These are phyloP conservation scores for Gallinago solitaria DNA, from an alignment of 2,797 vertebrate genomes.

Conservation along the genomic window DNA sequence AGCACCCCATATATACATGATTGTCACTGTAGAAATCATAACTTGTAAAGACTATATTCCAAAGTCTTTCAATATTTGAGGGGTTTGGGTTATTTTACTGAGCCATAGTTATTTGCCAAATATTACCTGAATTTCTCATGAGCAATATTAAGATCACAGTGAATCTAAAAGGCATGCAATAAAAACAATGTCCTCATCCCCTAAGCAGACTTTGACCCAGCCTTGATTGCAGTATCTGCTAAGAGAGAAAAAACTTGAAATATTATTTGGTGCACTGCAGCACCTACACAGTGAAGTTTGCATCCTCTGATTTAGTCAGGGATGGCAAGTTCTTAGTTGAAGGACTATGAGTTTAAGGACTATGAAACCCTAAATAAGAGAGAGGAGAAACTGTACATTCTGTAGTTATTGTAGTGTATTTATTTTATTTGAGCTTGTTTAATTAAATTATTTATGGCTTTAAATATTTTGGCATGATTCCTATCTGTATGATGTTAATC, in stretches of 20 bases:
- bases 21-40: background rate
- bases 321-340: background rate
- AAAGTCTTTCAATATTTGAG: background rate
- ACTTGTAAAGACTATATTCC: background rate
- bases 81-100: background rate
- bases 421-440: background rate
- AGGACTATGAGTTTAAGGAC: background rate
- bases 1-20: background rate
- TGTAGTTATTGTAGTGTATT: background rate
- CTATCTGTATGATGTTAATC: background rate
- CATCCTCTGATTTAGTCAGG: background rate
- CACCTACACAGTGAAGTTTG: background rate
- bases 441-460: conserved; percentile 18
- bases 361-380: background rate
- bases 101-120: background rate
- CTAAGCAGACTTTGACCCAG: background rate
- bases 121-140: background rate
- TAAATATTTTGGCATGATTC: background rate
- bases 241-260: background rate
- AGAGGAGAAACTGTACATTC: background rate
- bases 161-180: background rate
- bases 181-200: background rate
- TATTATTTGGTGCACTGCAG: background rate
- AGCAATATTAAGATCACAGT: background rate
- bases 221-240: background rate